These are phyloP conservation scores for Spilosoma lubricipeda DNA, from an alignment of 2,888 invertebrate genomes.

Conservation along the genomic window DNA sequence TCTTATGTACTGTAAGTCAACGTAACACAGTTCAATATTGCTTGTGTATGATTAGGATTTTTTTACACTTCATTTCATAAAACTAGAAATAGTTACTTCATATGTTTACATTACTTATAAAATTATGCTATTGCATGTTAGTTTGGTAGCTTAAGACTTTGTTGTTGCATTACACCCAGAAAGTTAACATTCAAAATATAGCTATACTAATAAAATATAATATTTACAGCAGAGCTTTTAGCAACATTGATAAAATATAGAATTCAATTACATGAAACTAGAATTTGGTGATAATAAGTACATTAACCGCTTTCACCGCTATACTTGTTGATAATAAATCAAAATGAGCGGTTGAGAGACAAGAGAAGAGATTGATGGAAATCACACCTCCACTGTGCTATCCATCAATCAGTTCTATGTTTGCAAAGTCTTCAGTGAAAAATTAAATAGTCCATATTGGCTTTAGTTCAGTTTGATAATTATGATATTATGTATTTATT, in stretches of 20 bases:
- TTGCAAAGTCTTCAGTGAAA: background rate
- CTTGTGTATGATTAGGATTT: conserved; percentile 21
- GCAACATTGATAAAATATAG: background rate
- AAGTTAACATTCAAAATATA: background rate
- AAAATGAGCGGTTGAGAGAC: background rate
- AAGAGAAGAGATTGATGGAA: too few relatives aligned
- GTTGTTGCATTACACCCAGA: background rate
- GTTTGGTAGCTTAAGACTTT: background rate
- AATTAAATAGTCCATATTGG: background rate
- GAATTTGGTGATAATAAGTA: background rate
- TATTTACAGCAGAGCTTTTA: background rate
- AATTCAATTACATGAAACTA: background rate
- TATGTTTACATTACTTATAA: conserved; percentile 28
- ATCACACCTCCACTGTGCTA: background rate
- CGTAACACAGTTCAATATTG: conserved; percentile 41
- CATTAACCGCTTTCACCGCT: background rate
- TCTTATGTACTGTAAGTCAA: conserved; percentile 32
- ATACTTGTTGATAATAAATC: background rate
- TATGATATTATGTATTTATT: background rate
- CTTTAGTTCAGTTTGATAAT: background rate
- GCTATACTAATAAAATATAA: background rate
- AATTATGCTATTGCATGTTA: conserved; percentile 6
- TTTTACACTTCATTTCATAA: conserved; percentile 38
- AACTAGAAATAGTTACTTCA: conserved; percentile 30
- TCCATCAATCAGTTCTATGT: background rate